Conservation (phyloP, 2,113 vertebrate species). For the Podocnemis expansa region DNA sequence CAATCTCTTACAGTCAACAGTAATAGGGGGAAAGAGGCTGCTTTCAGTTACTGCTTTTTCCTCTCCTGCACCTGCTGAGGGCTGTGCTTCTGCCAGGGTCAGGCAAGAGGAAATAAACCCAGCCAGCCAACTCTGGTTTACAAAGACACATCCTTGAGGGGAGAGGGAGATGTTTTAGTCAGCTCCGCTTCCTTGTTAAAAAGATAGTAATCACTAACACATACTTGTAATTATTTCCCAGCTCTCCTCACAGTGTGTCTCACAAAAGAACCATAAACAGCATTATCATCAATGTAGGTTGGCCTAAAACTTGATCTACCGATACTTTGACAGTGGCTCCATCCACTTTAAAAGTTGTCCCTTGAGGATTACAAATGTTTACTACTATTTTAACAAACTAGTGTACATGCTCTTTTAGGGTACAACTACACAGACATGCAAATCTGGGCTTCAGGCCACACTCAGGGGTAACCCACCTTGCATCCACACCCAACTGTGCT, state of each 20-base stretch:
- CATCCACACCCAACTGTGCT: neutral
- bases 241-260: neutral
- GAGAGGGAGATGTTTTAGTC: neutral
- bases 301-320: neutral
- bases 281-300: neutral
- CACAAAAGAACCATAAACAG: neutral
- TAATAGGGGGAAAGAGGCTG: neutral
- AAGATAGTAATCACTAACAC: neutral
- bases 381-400: neutral
- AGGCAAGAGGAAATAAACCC: neutral
- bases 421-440: neutral
- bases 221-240: neutral
- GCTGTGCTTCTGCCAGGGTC: neutral
- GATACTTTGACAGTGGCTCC: neutral
- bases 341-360: neutral
- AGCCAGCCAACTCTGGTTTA: neutral
- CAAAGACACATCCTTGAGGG: neutral
- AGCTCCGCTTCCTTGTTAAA: slow-evolving; percentile 13
- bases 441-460: neutral
- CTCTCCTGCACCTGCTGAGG: slow-evolving; percentile 5
- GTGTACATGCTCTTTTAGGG: neutral
- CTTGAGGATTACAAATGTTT: neutral
- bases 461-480: neutral
- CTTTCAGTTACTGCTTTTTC: rapidly evolving
- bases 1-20: neutral